Base-by-base conservation (phyloP, 2,888 invertebrate species). In the Aelia acuminata region DNA sequence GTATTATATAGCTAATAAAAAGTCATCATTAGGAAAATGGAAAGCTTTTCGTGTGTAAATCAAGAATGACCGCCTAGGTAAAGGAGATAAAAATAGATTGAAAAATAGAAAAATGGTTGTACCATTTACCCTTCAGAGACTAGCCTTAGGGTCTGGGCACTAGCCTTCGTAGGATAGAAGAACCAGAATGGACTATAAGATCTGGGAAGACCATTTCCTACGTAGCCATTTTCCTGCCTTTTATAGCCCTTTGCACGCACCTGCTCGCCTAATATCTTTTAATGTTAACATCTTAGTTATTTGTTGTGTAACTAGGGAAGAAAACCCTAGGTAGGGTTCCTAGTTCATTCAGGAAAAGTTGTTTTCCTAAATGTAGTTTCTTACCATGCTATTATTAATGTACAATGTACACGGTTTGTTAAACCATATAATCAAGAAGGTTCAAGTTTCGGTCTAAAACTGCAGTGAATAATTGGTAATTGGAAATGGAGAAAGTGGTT, bases 231-330 rank as follows among this genome's bases (percentile, higher is more conserved):
- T 31, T n/a, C n/a, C n/a, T 70, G 15, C 35, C 31, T 10, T 70
- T 70, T 70, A 70, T 70, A 35, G 31, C 63, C 18, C 18, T 20
- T 70, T 35, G 20, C 63, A 70, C 31, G 63, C 63, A 70, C 35
- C 63, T 70, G 31, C 3, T 13, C 1, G 31, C 31, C 63, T 70
- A 70, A 70, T 70, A 70, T 70, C 63, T 70, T 70, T 18, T 70
- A 70, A 70, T 70, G 63, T 70, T 70, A 70, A 70, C 63, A 70
- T 70, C 63, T 35, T 70, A 70, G 3, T 35, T 70, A 31, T 70
- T 3, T n/a, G 11, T 26, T 57, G 57, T 57, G 13, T 31, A 1
- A 18, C 2, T 35, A 18, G 20, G 18, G 18, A 26, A 63, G 43
- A 10, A 43, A 43, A 43, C 0, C 7, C 4, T 31, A 18, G 1